Conservation (phyloP, 2,797 vertebrate genomes). For the Microtus obscurus region DNA sequence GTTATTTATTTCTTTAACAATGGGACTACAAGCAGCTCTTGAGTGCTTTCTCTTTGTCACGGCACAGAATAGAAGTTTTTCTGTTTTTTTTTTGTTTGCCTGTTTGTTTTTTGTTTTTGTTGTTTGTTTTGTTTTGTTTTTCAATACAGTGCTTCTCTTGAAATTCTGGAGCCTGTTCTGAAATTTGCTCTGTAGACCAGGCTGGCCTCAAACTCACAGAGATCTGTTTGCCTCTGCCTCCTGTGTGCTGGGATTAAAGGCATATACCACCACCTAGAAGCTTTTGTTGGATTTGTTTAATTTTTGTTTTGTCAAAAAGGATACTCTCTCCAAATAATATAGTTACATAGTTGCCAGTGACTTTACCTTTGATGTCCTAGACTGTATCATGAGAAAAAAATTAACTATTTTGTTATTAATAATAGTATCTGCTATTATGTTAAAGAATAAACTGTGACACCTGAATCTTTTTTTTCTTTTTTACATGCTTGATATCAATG, state of each 20-base stretch:
- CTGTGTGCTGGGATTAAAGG: no score
- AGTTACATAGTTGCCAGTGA: background rate
- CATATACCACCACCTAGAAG: no score
- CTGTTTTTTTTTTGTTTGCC: no score
- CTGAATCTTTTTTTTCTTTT: background rate
- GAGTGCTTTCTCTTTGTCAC: accelerated
- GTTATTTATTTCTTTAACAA: no score
- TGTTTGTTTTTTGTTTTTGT: no score
- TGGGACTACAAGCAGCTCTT: background rate
- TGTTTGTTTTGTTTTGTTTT: no score
- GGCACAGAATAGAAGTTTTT: background rate
- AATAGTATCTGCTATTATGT: background rate
- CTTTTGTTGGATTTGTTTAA: background rate
- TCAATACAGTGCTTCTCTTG: no score
- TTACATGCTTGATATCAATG: background rate
- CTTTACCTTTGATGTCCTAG: background rate
- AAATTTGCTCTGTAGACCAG: no score
- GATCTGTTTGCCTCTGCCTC: no score
- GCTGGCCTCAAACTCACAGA: no score
- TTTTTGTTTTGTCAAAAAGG: background rate
- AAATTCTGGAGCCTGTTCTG: no score
- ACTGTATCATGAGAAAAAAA: background rate
- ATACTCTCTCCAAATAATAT: background rate
- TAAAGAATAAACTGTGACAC: background rate
- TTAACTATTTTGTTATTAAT: background rate